These are phyloP conservation scores for Astreopora myriophthalma DNA, from an alignment of 64 coral and sea anemone species.

Conservation along the genomic window DNA sequence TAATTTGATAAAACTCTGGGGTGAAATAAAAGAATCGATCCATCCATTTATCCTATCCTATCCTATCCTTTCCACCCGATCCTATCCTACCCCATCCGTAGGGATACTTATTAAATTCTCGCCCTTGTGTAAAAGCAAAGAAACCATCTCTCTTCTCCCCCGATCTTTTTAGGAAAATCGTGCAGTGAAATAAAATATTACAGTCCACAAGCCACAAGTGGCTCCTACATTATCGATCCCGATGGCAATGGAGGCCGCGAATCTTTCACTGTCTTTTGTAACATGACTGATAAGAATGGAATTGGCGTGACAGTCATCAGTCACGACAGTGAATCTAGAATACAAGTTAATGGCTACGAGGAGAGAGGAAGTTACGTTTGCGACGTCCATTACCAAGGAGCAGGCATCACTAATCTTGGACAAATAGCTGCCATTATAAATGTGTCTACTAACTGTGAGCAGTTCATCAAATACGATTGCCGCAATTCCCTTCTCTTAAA, in stretches of 20 bases:
- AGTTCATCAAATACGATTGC: constrained; percentile 55
- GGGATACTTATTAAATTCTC: background rate
- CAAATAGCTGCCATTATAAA: constrained; percentile 6
- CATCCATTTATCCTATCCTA: no score
- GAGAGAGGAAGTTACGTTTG: background rate
- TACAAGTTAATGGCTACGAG: constrained; percentile 21
- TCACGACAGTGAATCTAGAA: constrained; percentile 69
- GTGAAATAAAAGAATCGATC: no score
- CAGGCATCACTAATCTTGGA: background rate
- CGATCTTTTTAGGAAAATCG: background rate
- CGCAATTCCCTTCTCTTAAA: background rate
- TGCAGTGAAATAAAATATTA: constrained; percentile 46
- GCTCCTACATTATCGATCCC: constrained; percentile 24
- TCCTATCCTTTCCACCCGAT: no score
- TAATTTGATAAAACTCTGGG: no score
- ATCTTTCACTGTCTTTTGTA: constrained; percentile 50
- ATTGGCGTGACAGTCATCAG: constrained; percentile 64
- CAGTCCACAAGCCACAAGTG: background rate
- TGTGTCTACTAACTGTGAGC: constrained; percentile 45
- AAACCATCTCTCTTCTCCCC: background rate
- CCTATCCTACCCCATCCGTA: no score
- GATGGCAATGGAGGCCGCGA: background rate
- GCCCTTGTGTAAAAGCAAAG: background rate
- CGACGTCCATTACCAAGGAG: background rate
- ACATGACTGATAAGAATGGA: constrained; percentile 71